Base-by-base conservation (phyloP, 2,888 invertebrate species). In the Xestobium rufovillosum region DNA sequence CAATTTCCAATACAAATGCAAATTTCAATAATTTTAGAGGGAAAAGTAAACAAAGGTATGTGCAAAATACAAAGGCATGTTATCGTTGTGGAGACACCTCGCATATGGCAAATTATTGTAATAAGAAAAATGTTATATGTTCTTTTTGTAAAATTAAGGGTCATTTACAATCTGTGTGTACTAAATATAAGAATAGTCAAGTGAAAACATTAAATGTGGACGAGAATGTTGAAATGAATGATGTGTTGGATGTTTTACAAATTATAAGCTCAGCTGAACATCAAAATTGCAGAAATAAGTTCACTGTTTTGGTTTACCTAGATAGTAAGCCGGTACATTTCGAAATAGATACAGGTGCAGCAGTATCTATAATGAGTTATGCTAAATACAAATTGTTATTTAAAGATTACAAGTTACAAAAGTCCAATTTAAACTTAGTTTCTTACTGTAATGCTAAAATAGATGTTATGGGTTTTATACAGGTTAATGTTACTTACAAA, bases 271-370 rank as follows among this genome's bases (percentile, higher is more conserved):
- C n/a, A n/a, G n/a, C n/a, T n/a, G n/a, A n/a, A n/a, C n/a, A n/a
- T n/a, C n/a, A n/a, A n/a, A n/a, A n/a, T n/a, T n/a, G n/a, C n/a
- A n/a, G n/a, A n/a, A n/a, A n/a, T n/a, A n/a, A n/a, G n/a, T n/a
- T n/a, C n/a, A n/a, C n/a, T n/a, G n/a, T n/a, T n/a, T n/a, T n/a
- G n/a, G n/a, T n/a, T n/a, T n/a, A n/a, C n/a, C n/a, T n/a, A n/a
- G n/a, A n/a, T n/a, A n/a, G n/a, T n/a, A n/a, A n/a, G n/a, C n/a
- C n/a, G n/a, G n/a, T n/a, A n/a, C n/a, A 27, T 15, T 45, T 44
- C 32, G 43, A 50, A 41, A 34, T 50, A 14, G 51, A 50, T 26
- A 43, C 43, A 6, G 51, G 50, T 10, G 38, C 50, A 10, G 39
- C 44, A 4, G 42, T 42, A 4, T 32, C 37, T 12, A 12, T 44